These are phyloP conservation scores for Yoshiicerus persimilis DNA, from an alignment of 1,140 invertebrate genomes.

Conservation along the genomic window DNA sequence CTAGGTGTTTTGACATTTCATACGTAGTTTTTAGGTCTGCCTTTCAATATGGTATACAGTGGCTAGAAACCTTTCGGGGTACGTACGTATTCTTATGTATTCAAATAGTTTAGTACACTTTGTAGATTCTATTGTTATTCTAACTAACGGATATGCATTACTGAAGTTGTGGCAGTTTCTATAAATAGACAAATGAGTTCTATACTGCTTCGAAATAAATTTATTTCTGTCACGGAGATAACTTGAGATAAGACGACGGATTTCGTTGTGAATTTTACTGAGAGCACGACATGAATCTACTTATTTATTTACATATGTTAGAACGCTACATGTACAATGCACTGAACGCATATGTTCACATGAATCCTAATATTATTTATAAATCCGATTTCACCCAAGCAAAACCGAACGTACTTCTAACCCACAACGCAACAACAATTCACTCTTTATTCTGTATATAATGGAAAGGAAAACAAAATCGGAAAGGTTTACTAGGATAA, in stretches of 20 bases:
- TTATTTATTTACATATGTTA: background rate
- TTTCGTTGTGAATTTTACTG: background rate
- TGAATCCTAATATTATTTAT: background rate
- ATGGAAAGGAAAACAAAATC: background rate
- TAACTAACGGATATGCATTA: background rate
- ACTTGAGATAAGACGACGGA: background rate
- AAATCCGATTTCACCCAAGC: background rate
- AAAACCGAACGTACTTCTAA: background rate
- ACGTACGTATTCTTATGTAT: too few species aligned
- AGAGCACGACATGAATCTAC: background rate
- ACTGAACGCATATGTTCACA: background rate
- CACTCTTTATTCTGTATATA: background rate
- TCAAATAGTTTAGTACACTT: too few species aligned
- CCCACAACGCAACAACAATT: background rate
- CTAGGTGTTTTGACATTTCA: background rate
- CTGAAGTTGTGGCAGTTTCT: background rate
- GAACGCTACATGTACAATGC: background rate
- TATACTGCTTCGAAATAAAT: background rate
- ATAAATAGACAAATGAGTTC: background rate
- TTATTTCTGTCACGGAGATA: background rate
- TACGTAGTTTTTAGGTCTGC: background rate
- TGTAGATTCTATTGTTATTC: too few species aligned
- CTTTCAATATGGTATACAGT: background rate
- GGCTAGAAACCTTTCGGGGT: too few species aligned
- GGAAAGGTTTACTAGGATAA: background rate